These are phyloP conservation scores for Saccopteryx bilineata DNA, from an alignment of 2,113 vertebrate genomes.

Conservation along the genomic window DNA sequence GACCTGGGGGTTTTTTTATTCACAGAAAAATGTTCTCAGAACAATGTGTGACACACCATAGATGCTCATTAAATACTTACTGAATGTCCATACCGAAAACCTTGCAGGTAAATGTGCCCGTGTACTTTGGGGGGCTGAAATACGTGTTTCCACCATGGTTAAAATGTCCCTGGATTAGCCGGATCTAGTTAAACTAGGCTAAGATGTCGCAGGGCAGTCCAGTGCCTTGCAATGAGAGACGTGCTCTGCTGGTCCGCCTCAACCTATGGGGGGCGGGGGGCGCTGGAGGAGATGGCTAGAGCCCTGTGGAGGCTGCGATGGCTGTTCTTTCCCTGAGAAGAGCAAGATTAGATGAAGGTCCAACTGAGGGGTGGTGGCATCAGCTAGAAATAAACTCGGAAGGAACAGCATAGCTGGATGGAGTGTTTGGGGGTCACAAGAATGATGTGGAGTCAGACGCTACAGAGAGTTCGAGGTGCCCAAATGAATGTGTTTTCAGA, in stretches of 20 bases:
- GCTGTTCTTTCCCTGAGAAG: not conserved
- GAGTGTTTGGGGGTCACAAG: not conserved
- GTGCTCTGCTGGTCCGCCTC: not conserved
- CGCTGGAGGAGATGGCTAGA: not conserved
- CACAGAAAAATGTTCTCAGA: constrained; percentile 2
- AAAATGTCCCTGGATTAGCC: not conserved
- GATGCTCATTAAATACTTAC: not conserved
- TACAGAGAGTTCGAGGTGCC: not conserved
- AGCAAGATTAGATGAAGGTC: not conserved
- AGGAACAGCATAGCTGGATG: not conserved
- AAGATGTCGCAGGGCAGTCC: not conserved
- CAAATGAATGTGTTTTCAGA: not conserved
- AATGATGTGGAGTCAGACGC: not conserved
- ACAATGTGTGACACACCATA: not conserved
- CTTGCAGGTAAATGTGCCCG: not conserved
- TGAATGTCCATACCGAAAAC: not conserved
- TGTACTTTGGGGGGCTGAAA: not conserved
- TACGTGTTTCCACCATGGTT: not conserved
- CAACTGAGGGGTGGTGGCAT: not conserved
- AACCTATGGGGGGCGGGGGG: not conserved
- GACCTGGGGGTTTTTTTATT: constrained; percentile 19
- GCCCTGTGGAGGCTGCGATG: not conserved
- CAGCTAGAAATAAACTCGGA: not conserved
- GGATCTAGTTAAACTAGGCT: not conserved
- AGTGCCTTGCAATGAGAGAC: not conserved